Conservation (phyloP, 2,797 vertebrate species). For the Perodicticus potto region DNA sequence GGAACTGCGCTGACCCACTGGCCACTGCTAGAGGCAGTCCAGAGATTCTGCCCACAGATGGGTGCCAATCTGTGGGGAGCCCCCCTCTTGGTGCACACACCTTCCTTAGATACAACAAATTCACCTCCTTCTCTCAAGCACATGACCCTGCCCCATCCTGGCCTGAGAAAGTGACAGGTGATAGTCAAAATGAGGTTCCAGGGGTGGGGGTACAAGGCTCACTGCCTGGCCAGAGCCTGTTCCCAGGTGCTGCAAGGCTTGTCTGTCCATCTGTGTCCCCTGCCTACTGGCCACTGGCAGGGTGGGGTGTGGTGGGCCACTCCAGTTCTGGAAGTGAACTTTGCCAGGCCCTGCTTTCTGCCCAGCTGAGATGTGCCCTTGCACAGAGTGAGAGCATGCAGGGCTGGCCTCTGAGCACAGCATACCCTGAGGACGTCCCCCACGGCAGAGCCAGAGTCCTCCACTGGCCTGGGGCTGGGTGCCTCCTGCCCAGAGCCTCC, state of each 20-base stretch:
- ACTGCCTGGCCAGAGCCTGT: not conserved
- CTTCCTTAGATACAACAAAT: too few species aligned
- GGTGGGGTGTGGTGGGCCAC: too few species aligned
- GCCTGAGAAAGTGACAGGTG: too few species aligned
- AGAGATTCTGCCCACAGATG: fast-evolving
- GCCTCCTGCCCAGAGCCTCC: not conserved
- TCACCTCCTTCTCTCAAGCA: too few species aligned
- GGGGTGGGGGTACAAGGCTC: too few species aligned
- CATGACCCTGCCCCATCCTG: too few species aligned
- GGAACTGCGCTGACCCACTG: not conserved
- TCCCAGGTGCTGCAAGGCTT: not conserved
- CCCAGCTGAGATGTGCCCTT: not conserved
- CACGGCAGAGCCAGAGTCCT: not conserved
- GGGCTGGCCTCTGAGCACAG: not conserved
- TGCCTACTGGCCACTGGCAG: not conserved
- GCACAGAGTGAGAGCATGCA: fast-evolving
- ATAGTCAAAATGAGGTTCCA: too few species aligned
- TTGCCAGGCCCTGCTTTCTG: not conserved
- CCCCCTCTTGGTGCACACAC: too few species aligned
- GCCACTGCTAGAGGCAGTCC: not conserved
- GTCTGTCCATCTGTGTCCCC: too few species aligned
- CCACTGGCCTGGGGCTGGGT: fast-evolving
- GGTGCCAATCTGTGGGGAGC: fast-evolving
- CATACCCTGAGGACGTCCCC: fast-evolving
- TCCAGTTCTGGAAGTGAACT: not conserved